Conservation (phyloP, 2,888 invertebrate genomes). For the Sphinx pinastri region DNA sequence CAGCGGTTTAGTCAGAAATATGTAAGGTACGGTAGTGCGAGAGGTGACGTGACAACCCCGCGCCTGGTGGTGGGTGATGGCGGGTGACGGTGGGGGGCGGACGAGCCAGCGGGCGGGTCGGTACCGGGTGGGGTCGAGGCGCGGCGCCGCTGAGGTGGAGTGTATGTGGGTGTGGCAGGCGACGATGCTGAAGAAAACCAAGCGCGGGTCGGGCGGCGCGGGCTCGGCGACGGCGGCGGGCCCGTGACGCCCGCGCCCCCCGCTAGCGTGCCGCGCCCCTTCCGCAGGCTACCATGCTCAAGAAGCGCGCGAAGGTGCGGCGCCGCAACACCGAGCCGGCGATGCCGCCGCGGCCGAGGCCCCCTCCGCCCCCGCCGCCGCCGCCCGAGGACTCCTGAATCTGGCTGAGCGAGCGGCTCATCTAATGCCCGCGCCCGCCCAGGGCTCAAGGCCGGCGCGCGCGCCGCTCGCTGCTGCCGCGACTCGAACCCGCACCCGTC, state of each 20-base stretch:
- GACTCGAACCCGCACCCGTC: constrained; percentile 26
- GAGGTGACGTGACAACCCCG: constrained; percentile 40
- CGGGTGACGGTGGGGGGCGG: neutral
- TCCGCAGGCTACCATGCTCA: constrained; percentile 99
- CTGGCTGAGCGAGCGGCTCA: constrained; percentile 89
- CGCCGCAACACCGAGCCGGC: constrained; percentile 96
- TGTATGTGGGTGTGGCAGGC: constrained; percentile 88
- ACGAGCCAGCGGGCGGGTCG: constrained; percentile 39
- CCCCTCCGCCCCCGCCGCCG: constrained; percentile 67
- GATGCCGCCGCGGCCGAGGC: constrained; percentile 82
- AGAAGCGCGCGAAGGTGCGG: constrained; percentile 99
- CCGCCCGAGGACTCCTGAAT: constrained; percentile 85
- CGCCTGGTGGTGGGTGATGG: neutral
- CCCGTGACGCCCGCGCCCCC: constrained; percentile 54
- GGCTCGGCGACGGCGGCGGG: constrained; percentile 86
- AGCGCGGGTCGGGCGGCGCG: constrained; percentile 94
- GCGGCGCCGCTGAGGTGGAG: constrained; percentile 41
- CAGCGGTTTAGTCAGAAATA: neutral
- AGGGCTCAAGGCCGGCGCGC: constrained; percentile 76
- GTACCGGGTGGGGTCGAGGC: constrained; percentile 46
- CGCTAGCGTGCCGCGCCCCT: constrained; percentile 51
- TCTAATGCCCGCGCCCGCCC: constrained; percentile 80
- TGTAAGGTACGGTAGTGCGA: constrained; percentile 29
- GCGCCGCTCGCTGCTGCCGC: constrained; percentile 62
- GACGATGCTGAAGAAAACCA: constrained; percentile 99